phyloP scores from a whole-genome alignment of 2,797 vertebrate species.

The Lacerta bilineata region DNA sequence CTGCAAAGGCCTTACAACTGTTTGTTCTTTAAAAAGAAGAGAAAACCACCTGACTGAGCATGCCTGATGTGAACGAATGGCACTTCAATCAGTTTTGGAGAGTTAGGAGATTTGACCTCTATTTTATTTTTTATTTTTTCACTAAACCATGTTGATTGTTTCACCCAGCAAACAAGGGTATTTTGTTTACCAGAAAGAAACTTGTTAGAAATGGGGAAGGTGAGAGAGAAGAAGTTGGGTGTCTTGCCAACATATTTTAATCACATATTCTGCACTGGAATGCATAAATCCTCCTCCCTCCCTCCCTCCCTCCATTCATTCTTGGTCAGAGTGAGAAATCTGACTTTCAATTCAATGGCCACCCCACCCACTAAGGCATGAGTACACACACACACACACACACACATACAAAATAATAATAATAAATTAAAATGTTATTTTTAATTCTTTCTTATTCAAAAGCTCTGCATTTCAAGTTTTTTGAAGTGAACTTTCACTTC shows the following conservation, averaged over 20 bases:
- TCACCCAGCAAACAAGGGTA: slow-evolving; percentile 44
- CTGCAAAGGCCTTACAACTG: slow-evolving; percentile 37
- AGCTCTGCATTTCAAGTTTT: background rate
- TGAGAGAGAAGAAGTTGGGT: background rate
- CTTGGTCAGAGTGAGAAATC: background rate
- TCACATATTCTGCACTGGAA: background rate
- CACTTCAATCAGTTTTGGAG: background rate
- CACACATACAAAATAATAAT: too few species aligned
- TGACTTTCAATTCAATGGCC: background rate
- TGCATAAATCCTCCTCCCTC: background rate
- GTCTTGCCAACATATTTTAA: slow-evolving; percentile 1
- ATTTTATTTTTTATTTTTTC: background rate
- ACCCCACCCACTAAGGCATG: too few species aligned
- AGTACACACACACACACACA: background rate
- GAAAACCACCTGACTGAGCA: slow-evolving; percentile 37
- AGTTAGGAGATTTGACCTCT: slow-evolving; percentile 27
- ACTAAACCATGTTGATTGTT: slow-evolving; percentile 29
- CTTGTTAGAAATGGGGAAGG: background rate
- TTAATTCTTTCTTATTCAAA: background rate
- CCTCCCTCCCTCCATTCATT: background rate
- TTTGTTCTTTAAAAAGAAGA: slow-evolving; percentile 33
- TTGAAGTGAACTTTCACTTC: background rate
- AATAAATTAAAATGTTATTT: background rate
- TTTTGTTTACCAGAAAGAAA: slow-evolving; percentile 36
- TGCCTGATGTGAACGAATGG: slow-evolving; percentile 45